Percentiles rank a stretch among this genome's conserved stretches.
phyloP scores from a whole-genome alignment of 92 coral and sea anemone genomes.

The Galaxea fascicularis region DNA sequence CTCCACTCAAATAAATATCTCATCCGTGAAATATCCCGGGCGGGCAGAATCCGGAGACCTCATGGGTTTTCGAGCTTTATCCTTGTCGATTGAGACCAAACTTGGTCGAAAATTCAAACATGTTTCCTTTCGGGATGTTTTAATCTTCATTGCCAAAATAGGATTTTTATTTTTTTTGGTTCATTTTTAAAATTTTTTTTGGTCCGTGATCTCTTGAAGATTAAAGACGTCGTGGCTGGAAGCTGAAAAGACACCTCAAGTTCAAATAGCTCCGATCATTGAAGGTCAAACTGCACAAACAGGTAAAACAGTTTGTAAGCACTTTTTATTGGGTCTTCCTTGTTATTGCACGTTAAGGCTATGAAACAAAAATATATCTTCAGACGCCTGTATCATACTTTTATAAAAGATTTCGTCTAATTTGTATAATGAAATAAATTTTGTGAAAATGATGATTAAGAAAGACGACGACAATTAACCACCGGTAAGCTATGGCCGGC shows the following conservation, averaged over 20 bases:
- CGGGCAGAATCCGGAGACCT: constrained; percentile 2
- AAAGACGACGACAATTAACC: background rate
- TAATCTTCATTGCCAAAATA: background rate
- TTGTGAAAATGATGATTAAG: background rate
- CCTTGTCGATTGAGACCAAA: background rate
- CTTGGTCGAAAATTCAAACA: background rate
- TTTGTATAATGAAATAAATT: background rate
- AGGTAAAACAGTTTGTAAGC: background rate
- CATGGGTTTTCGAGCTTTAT: constrained; percentile 3
- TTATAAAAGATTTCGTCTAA: background rate
- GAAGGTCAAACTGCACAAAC: background rate
- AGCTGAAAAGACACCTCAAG: background rate
- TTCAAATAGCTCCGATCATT: background rate
- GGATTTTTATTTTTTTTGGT: background rate
- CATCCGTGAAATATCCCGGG: background rate
- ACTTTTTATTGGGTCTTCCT: background rate
- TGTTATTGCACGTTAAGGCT: background rate
- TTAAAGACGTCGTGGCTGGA: background rate
- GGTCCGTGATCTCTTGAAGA: background rate
- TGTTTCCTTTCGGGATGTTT: background rate
- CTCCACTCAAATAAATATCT: background rate
- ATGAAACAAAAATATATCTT: background rate
- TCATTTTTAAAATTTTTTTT: constrained; percentile 2
- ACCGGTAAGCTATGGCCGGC: background rate
- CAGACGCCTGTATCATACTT: background rate